Evolutionary conservation across 2,113 vertebrate genomes (phyloP).

Genomic region (Candoia aspera): DNA sequence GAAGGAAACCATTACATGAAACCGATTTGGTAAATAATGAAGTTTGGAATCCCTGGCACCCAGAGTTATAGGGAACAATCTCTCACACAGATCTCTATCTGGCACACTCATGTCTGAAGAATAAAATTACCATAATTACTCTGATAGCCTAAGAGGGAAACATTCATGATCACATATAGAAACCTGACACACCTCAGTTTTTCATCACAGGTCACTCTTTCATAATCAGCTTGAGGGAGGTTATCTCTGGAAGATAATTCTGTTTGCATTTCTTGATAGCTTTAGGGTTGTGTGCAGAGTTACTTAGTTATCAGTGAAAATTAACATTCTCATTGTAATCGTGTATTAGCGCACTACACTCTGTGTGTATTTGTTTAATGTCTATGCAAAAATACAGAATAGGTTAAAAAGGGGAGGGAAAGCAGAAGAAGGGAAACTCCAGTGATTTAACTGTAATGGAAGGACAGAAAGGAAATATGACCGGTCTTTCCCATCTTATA

Average conservation of each 20-base stretch:
- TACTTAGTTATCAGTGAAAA: constrained; percentile 17
- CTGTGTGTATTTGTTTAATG: not conserved
- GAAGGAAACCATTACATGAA: not conserved
- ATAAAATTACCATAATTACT: constrained; percentile 23
- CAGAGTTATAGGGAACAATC: not conserved
- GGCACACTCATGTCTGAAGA: constrained; percentile 42
- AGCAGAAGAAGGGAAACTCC: not conserved
- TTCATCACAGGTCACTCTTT: constrained; percentile 53
- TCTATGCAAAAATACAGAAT: not conserved
- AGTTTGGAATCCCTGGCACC: not conserved
- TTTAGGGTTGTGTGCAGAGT: constrained; percentile 30
- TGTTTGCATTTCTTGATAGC: constrained; percentile 35
- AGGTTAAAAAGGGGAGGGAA: not conserved
- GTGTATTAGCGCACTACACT: not conserved
- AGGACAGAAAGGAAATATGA: not conserved
- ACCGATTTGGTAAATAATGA: constrained; percentile 15
- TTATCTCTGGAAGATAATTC: constrained; percentile 37
- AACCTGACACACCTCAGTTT: constrained; percentile 62
- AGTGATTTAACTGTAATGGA: not conserved
- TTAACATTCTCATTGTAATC: constrained; percentile 9
- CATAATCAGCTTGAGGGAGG: constrained; percentile 57
- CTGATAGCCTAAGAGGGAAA: constrained; percentile 37
- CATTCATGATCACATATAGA: constrained; percentile 50
- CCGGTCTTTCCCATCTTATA: not conserved
- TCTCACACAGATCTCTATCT: not conserved